These are phyloP conservation scores for Phylloscopus collybita DNA, from an alignment of 2,797 vertebrate genomes.

Conservation along the genomic window DNA sequence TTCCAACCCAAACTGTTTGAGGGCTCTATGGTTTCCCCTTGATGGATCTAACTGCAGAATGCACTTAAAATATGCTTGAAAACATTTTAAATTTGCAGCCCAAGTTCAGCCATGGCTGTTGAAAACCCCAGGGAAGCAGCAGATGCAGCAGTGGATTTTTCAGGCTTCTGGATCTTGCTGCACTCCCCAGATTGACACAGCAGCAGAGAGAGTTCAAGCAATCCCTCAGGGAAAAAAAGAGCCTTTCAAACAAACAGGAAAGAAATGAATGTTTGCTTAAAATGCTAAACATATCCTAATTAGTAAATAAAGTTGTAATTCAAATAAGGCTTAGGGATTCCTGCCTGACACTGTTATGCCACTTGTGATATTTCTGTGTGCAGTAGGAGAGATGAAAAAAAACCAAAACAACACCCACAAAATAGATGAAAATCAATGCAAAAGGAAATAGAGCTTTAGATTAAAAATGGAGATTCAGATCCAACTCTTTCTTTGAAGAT, in stretches of 20 bases:
- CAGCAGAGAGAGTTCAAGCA: background rate
- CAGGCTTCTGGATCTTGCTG: background rate
- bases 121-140: background rate
- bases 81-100: background rate
- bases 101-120: accelerated
- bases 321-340: background rate
- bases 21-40: background rate
- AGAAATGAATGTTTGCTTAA: background rate
- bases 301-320: constrained; percentile 13
- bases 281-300: background rate
- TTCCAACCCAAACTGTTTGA: background rate
- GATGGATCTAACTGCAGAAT: background rate
- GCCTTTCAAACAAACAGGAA: background rate
- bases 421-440: background rate
- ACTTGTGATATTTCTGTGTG: background rate
- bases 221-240: background rate
- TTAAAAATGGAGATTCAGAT: background rate
- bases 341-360: background rate
- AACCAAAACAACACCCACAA: background rate
- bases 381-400: background rate
- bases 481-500: background rate
- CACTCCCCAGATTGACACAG: background rate
- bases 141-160: background rate
- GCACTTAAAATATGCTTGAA: background rate
- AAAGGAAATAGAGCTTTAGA: background rate